Base-by-base conservation (phyloP, 2,797 vertebrate genomes). In the Lithobates pipiens region DNA sequence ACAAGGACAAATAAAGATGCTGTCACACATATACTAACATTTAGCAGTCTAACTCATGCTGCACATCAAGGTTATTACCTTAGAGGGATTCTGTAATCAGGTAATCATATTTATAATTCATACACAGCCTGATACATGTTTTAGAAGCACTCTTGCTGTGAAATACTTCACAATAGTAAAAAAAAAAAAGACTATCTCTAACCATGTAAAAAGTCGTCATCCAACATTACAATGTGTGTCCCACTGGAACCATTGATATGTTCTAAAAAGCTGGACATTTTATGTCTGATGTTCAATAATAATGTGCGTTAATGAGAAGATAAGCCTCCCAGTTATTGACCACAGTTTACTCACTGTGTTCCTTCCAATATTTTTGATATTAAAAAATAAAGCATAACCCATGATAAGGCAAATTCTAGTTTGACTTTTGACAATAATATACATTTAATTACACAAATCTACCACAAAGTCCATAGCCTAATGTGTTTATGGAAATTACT, bases 41-140 rank as follows among this genome's bases (percentile, higher is more conserved):
- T 73, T 73, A 73, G 71, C 39, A 73, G 10, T n/a, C 71, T 73
- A 39, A 73, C 36, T 73, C 39, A 42, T 73, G 42, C 36, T 25
- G 23, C 42, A n/a, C 71, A 73, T 73, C 36, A 73, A 73, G 71
- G 71, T 73, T 42, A 73, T 73, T 73, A 73, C 71, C 36, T 73
- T 73, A 73, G 42, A 73, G 71, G 71, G 71, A 13, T 42, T 73
- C 71, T 73, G 15, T 73, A 73, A 73, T 73, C 71, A 73, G 71
- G 10, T 73, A 73, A 73, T 72, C 70, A 72, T 39, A 72, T 44
- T 42, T 42, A 44, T 73, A 73, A 39, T 73, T 73, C 36, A 73
- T n/a, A 73, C 70, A 72, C 71, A 42, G 39, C 11, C 71, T 73
- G 36, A 65, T 65, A 1, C 18, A 46, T 73, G 23, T 39, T 73